A percentile compares a stretch with the other conserved stretches of the same genome.
phyloP scores from a whole-genome alignment of 2,113 vertebrate genomes.

The Coptodon rendalli region DNA sequence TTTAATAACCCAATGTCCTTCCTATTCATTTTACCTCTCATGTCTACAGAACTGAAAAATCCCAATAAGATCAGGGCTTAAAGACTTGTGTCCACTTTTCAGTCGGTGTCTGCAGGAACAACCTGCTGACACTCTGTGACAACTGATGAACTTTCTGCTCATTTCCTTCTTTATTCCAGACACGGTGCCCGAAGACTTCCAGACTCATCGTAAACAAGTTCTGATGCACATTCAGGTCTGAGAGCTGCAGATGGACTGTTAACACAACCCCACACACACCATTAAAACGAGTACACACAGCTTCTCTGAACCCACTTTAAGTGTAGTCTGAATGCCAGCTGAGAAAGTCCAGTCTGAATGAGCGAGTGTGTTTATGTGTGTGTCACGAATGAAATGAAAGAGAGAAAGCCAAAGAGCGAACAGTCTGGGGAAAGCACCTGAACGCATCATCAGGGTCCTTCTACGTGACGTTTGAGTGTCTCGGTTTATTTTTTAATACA shows the following conservation, averaged over 20 bases:
- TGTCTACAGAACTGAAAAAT: not conserved
- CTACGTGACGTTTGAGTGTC: not conserved
- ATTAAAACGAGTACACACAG: not conserved
- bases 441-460: not conserved
- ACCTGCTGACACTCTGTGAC: not conserved
- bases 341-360: not conserved
- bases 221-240: slow-evolving; percentile 59
- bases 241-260: not conserved
- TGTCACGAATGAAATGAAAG: too few species aligned
- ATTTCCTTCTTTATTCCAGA: slow-evolving; percentile 14
- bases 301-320: not conserved
- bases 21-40: not conserved
- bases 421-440: not conserved
- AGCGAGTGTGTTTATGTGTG: not conserved
- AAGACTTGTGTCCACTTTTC: not conserved
- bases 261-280: not conserved
- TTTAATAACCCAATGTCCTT: not conserved
- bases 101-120: not conserved
- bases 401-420: not conserved
- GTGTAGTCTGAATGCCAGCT: not conserved
- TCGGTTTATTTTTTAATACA: not conserved
- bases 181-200: slow-evolving; percentile 59
- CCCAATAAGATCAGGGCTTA: not conserved
- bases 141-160: not conserved
- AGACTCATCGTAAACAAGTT: slow-evolving; percentile 39